Conservation (phyloP, 2,797 vertebrate species). For the Apogon hyalosoma region DNA sequence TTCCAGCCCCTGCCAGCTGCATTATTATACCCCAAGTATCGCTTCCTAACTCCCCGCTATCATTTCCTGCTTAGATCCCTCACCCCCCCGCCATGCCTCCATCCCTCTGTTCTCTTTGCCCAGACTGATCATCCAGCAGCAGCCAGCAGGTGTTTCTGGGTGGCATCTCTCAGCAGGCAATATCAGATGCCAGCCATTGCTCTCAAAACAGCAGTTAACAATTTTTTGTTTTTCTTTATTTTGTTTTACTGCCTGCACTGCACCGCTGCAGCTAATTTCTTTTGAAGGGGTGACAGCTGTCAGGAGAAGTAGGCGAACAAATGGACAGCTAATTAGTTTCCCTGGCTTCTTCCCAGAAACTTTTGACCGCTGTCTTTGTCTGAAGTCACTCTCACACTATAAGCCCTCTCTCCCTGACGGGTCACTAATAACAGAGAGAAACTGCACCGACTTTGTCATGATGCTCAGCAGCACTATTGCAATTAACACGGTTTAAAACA, state of each 20-base stretch:
- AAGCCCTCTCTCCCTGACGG: constrained; percentile 38
- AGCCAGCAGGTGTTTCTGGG: constrained; percentile 71
- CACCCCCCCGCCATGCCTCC: constrained; percentile 28
- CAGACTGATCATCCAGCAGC: constrained; percentile 51
- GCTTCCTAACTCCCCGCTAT: constrained; percentile 69
- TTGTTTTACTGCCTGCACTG: constrained; percentile 38
- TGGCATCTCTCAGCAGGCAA: constrained; percentile 50
- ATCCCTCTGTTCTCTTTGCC: constrained; percentile 39
- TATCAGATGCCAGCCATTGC: constrained; percentile 47
- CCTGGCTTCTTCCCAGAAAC: constrained; percentile 62
- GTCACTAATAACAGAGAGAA: constrained; percentile 63
- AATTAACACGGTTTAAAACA: constrained; percentile 78
- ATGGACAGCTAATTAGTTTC: constrained; percentile 75
- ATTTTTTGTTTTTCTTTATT: constrained; percentile 39
- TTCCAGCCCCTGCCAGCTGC: constrained; percentile 74
- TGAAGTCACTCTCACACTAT: constrained; percentile 18
- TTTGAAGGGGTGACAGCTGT: constrained; percentile 81
- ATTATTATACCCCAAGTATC: constrained; percentile 69
- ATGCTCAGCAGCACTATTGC: constrained; percentile 65
- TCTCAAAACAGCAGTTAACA: constrained; percentile 27
- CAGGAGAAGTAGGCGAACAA: constrained; percentile 62
- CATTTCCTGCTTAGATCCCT: constrained; percentile 65
- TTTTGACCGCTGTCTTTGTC: constrained; percentile 55
- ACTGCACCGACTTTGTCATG: constrained; percentile 48
- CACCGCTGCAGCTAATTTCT: constrained; percentile 59